A percentile compares a stretch with the other conserved stretches of the same genome.
These are phyloP conservation scores for Baronia brevicornis DNA, from an alignment of 2,888 invertebrate species.

Conservation along the genomic window DNA sequence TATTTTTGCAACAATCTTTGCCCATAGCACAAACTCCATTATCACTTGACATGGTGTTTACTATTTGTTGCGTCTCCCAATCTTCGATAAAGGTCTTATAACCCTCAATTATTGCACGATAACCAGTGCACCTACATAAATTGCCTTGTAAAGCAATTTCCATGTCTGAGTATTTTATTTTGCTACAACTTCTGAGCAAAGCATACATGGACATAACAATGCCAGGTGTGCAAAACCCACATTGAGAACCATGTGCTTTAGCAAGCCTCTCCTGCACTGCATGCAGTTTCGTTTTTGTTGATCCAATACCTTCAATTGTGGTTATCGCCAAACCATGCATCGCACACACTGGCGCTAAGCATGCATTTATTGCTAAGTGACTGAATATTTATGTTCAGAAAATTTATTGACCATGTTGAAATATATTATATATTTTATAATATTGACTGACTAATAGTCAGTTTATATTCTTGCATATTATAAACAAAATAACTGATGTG, in stretches of 20 bases:
- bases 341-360: conserved; percentile 86
- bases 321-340: conserved; percentile 89
- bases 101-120: conserved; percentile 89
- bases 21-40: conserved; percentile 73
- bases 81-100: conserved; percentile 85
- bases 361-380: conserved; percentile 87
- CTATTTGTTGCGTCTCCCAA: conserved; percentile 75
- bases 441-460: not conserved
- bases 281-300: conserved; percentile 81
- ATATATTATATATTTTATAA: not conserved
- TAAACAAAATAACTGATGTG: conserved; percentile 10
- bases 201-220: conserved; percentile 95
- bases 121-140: conserved; percentile 90
- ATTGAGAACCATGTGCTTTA: conserved; percentile 90
- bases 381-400: conserved; percentile 48
- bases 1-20: conserved; percentile 78
- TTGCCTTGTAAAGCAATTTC: conserved; percentile 85
- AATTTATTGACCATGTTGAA: conserved; percentile 4
- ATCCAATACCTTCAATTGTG: conserved; percentile 91
- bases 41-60: conserved; percentile 29
- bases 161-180: conserved; percentile 75
- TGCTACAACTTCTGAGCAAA: conserved; percentile 76
- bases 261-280: conserved; percentile 89
- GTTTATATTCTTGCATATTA: not conserved
- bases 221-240: conserved; percentile 92